A percentile compares a stretch with the other conserved stretches of the same genome.
Conservation (phyloP, 1,140 invertebrate genomes). For the Dreissena polymorpha region DNA sequence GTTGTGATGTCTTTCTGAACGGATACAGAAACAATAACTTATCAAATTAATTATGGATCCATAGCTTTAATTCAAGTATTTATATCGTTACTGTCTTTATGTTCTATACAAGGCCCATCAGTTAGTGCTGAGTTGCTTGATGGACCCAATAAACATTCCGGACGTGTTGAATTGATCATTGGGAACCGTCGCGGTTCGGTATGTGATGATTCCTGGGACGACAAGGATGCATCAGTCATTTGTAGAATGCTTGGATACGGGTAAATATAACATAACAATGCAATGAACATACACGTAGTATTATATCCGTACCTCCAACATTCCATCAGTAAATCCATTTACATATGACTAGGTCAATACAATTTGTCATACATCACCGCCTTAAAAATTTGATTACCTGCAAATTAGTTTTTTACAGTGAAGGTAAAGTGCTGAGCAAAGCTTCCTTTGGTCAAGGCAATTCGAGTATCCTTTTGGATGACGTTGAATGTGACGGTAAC, state of each 20-base stretch:
- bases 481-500: constrained; percentile 14
- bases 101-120: no score
- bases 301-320: background rate
- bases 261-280: background rate
- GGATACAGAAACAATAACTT: no score
- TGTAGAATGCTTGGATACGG: constrained; percentile 85
- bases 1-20: no score
- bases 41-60: no score
- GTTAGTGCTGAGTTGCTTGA: constrained; percentile 1
- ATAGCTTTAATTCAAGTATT: no score
- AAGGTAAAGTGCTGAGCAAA: background rate
- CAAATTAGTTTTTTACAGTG: background rate
- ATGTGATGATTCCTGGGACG: constrained; percentile 88
- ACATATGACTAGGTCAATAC: background rate
- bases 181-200: constrained; percentile 86
- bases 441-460: constrained; percentile 4
- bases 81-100: no score
- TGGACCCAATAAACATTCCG: constrained; percentile 66
- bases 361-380: background rate
- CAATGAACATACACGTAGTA: background rate
- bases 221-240: constrained; percentile 85
- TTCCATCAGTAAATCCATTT: background rate
- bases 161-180: constrained; percentile 86
- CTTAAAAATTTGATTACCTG: background rate
- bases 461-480: background rate